phyloP scores from a whole-genome alignment of 92 coral and sea anemone genomes.

The Porites lobata region DNA sequence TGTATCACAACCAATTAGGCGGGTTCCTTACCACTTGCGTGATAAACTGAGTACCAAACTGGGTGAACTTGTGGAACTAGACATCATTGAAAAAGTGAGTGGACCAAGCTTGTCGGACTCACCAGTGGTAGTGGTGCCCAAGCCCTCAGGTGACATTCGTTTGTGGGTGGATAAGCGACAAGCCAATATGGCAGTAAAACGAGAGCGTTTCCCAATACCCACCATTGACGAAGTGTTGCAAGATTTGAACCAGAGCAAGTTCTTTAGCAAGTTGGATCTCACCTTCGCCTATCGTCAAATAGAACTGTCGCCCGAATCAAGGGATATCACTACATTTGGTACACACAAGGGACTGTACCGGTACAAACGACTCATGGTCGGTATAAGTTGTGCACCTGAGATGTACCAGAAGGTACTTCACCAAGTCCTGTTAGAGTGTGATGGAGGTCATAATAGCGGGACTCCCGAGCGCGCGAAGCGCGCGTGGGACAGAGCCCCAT shows the following conservation, averaged over 20 bases:
- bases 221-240: no score
- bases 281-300: no score
- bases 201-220: no score
- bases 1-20: not conserved
- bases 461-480: conserved; percentile 30
- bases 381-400: conserved; percentile 57
- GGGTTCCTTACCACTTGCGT: conserved; percentile 48
- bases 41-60: conserved; percentile 45
- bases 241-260: no score
- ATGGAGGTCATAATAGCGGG: conserved; percentile 20
- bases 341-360: conserved; percentile 42
- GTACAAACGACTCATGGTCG: conserved; percentile 59
- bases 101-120: conserved; percentile 65
- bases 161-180: no score
- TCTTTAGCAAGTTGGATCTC: no score
- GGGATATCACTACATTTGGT: conserved; percentile 46
- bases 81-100: conserved; percentile 56
- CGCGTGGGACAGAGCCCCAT: no score
- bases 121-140: conserved; percentile 31
- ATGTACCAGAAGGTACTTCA: conserved; percentile 39
- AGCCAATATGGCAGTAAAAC: no score
- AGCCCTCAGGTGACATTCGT: no score
- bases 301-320: not conserved
- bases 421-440: conserved; percentile 40
- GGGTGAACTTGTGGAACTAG: conserved; percentile 49